Evolutionary conservation across 2,888 invertebrate genomes (phyloP).

Genomic region (Stratiomys singularior): DNA sequence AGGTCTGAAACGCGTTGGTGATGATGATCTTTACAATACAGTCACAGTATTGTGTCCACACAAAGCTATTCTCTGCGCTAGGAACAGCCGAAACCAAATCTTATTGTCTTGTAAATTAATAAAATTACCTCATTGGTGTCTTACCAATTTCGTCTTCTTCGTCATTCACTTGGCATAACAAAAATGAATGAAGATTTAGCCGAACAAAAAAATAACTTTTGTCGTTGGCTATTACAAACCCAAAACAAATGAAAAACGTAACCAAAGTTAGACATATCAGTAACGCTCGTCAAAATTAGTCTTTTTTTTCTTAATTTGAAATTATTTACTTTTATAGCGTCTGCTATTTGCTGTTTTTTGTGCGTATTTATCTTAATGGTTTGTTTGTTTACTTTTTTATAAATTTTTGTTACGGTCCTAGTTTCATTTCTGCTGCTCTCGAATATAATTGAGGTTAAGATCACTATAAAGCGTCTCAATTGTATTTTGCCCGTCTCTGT

Average conservation of each 20-base stretch:
- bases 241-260: not conserved
- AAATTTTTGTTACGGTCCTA: not conserved
- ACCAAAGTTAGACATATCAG: too few species aligned
- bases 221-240: not conserved
- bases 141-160: too few species aligned
- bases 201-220: not conserved
- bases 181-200: not conserved
- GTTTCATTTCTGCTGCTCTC: not conserved
- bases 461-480: slow-evolving; percentile 1
- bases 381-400: not conserved
- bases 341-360: not conserved
- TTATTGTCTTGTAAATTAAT: not conserved
- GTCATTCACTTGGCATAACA: not conserved
- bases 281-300: not conserved
- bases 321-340: slow-evolving; percentile 3
- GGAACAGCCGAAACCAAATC: too few species aligned
- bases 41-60: not conserved
- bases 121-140: not conserved
- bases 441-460: slow-evolving; percentile 39
- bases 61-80: not conserved
- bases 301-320: not conserved
- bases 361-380: not conserved
- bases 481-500: not conserved
- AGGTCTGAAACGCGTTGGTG: not conserved
- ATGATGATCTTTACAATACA: not conserved